phyloP scores from a whole-genome alignment of 2,888 invertebrate genomes.

The Eulithis prunata region DNA sequence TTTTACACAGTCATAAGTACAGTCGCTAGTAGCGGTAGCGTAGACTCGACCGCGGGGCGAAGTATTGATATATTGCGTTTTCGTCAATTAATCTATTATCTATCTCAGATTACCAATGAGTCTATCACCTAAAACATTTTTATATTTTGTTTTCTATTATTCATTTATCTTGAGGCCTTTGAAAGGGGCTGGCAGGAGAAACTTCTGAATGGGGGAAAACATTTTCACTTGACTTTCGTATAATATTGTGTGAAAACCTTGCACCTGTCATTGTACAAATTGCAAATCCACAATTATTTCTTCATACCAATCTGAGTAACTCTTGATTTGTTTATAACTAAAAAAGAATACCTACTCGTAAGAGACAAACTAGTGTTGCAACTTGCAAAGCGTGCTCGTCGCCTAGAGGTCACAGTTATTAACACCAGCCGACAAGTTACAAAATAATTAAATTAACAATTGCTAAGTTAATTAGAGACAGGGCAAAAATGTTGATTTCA shows the following conservation, averaged over 20 bases:
- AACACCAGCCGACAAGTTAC: slow-evolving; percentile 26
- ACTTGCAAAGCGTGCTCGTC: slow-evolving; percentile 21
- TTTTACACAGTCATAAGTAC: too few species aligned
- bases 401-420: slow-evolving; percentile 25
- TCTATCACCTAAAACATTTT: too few species aligned
- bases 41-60: too few species aligned
- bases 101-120: too few species aligned
- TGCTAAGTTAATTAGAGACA: slow-evolving; percentile 21
- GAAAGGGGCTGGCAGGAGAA: too few species aligned
- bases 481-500: slow-evolving; percentile 5
- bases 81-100: too few species aligned
- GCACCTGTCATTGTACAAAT: slow-evolving; percentile 11
- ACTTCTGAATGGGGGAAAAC: too few species aligned
- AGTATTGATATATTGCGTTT: too few species aligned
- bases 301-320: slow-evolving; percentile 3
- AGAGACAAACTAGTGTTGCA: slow-evolving; percentile 23
- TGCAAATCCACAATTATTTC: slow-evolving; percentile 18
- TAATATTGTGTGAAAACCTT: slow-evolving; percentile 1
- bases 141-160: too few species aligned
- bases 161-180: too few species aligned
- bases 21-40: too few species aligned
- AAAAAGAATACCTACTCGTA: slow-evolving; percentile 17
- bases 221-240: too few species aligned
- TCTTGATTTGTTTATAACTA: slow-evolving; percentile 7
- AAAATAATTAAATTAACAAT: slow-evolving; percentile 26